Evolutionary conservation across 2,888 invertebrate species (phyloP).

Genomic region (Chymomyza caudatula): DNA sequence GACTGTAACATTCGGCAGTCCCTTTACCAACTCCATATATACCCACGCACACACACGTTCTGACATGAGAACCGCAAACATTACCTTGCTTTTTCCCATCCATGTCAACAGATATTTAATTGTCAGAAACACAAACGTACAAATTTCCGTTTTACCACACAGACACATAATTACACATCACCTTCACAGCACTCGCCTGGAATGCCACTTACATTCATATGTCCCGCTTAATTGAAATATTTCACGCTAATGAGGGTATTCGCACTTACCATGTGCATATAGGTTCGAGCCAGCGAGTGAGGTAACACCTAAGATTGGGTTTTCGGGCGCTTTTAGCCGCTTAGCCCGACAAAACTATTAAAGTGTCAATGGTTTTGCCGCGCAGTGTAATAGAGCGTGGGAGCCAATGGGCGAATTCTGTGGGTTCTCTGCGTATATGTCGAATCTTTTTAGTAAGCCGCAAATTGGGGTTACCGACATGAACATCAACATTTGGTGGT

Average conservation of each 20-base stretch:
- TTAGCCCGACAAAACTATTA: constrained; percentile 20
- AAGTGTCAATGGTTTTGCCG: constrained; percentile 22
- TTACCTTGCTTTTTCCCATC: neutral
- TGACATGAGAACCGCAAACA: neutral
- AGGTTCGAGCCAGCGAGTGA: neutral
- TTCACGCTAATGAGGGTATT: constrained; percentile 48
- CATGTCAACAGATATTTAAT: neutral
- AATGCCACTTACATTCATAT: constrained; percentile 5
- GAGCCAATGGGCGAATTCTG: neutral
- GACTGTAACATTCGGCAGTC: neutral
- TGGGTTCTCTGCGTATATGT: neutral
- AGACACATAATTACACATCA: neutral
- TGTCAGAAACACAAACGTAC: neutral
- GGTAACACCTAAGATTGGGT: neutral
- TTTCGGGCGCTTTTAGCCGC: neutral
- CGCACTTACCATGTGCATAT: neutral
- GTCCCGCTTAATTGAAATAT: constrained; percentile 44
- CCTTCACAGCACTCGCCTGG: neutral
- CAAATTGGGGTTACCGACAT: constrained; percentile 39
- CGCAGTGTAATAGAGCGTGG: neutral
- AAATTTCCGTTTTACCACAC: neutral
- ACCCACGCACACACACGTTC: neutral
- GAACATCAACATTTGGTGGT: constrained; percentile 19
- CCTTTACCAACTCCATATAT: neutral
- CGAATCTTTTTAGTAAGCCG: constrained; percentile 15